A percentile compares a stretch with the other conserved stretches of the same genome.
Evolutionary conservation across 2,113 vertebrate genomes (phyloP).

Genomic region (Sphaerodactylus townsendi): DNA sequence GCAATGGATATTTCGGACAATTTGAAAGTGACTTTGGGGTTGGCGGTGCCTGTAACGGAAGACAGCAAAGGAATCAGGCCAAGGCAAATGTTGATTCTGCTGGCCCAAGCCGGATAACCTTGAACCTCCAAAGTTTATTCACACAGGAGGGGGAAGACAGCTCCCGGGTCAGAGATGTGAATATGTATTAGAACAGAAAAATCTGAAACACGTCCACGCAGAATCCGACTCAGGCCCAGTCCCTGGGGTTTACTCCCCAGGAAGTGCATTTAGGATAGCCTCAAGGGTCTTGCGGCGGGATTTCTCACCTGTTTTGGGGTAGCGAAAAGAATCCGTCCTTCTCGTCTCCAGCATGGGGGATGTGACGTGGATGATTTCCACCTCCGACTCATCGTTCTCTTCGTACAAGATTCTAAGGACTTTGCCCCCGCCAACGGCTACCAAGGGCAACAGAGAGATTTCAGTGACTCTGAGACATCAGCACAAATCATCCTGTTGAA

Average conservation of each 20-base stretch:
- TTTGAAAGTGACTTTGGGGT: slow-evolving; percentile 87
- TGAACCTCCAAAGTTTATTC: neutral
- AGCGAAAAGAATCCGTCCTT: slow-evolving; percentile 82
- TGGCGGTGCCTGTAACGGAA: slow-evolving; percentile 78
- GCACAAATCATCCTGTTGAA: neutral
- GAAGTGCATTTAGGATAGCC: no score
- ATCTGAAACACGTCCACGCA: no score
- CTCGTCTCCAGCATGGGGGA: slow-evolving; percentile 84
- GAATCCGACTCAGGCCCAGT: no score
- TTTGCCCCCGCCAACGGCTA: slow-evolving; percentile 76
- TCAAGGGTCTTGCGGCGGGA: neutral
- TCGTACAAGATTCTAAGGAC: slow-evolving; percentile 82
- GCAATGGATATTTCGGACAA: slow-evolving; percentile 79
- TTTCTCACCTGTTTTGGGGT: slow-evolving; percentile 81
- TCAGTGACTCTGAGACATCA: neutral
- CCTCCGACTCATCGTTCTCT: slow-evolving; percentile 84
- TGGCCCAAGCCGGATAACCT: neutral
- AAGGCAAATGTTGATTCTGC: neutral
- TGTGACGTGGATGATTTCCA: slow-evolving; percentile 84
- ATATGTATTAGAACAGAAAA: no score
- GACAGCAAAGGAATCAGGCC: slow-evolving; percentile 14
- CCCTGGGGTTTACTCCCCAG: no score
- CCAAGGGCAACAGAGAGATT: slow-evolving; percentile 57
- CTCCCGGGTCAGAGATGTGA: neutral
- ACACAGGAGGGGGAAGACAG: slow-evolving; percentile 1